Percentiles rank a stretch among this genome's conserved stretches.
These are phyloP conservation scores for Nomada ruficornis DNA, from an alignment of 2,888 invertebrate species.

Conservation along the genomic window DNA sequence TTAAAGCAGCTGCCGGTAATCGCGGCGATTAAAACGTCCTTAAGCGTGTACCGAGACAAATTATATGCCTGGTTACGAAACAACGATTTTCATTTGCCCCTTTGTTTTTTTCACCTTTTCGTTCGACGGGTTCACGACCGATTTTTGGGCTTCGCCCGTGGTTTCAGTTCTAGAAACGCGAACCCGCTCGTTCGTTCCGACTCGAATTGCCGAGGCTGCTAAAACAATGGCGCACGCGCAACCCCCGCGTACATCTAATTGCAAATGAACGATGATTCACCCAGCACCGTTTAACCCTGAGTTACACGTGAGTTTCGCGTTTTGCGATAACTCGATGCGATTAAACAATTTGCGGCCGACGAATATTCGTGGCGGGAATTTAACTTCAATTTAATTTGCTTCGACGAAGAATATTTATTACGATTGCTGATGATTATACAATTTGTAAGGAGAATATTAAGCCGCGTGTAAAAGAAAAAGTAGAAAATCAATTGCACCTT, in stretches of 20 bases:
- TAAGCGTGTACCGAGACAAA: conserved; percentile 67
- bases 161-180: neutral
- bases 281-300: conserved; percentile 19
- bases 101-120: neutral
- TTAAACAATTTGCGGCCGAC: conserved; percentile 11
- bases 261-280: conserved; percentile 33
- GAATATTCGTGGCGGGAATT: conserved; percentile 10
- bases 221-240: conserved; percentile 10
- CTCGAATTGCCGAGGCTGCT: conserved; percentile 20
- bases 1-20: conserved; percentile 79
- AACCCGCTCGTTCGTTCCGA: conserved; percentile 22
- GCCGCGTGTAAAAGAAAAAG: no score
- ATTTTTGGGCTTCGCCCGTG: conserved; percentile 9
- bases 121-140: neutral
- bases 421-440: neutral
- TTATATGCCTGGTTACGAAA: conserved; percentile 44
- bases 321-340: conserved; percentile 20
- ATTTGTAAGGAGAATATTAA: no score
- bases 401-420: neutral
- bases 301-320: conserved; percentile 6
- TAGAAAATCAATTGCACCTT: no score
- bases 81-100: conserved; percentile 24
- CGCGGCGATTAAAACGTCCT: conserved; percentile 78
- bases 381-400: neutral
- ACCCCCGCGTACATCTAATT: conserved; percentile 12